Base-by-base conservation (phyloP, 2,113 vertebrate genomes). In the Salvelinus fontinalis region DNA sequence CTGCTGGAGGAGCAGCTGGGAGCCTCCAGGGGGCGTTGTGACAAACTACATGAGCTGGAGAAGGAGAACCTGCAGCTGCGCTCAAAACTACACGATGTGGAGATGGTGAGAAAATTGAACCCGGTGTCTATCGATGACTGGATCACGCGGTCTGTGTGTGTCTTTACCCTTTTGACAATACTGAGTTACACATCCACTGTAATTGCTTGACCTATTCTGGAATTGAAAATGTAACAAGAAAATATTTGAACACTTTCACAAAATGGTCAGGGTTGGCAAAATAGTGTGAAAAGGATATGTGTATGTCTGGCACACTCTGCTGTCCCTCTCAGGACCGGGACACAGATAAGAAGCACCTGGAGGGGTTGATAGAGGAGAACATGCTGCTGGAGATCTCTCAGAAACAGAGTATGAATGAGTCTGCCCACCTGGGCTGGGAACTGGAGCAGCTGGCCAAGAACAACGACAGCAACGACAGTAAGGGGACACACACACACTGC, bases 341-440 rank as follows among this genome's bases (percentile, higher is more conserved):
- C 87, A 92, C 89, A 0, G 98, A 99, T 75, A 96, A 96, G 81
- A 96, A 93, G 75, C 92, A 95, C 59, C 93, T 99, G 34, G 97
- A 99, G 82, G 97, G 99, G 85, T 92, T 99, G 71, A 79, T 97
- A 70, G 97, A 99, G 84, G 97, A 99, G 86, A 99, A 99, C 88
- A 96, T 98, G 96, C 92, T 97, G 60, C 89, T 99, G 76, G 96
- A 98, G 90, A 95, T 98, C 1, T 95, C 95, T 0, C 97, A 99
- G 92, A 99, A 98, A 65, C 97, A 99, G 92, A 99, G 97, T 86
- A 97, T 99, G 97, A 97, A 97, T 0, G 97, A 99, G 75, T 99
- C 97, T 0, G 94, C 93, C 48, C 97, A 99, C 76, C 90, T 99
- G 5, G 97, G 97, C 91, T 98, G 97, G 96, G 97, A 99, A 78